Conservation (phyloP, 2,888 invertebrate species). For the Acheta domesticus region DNA sequence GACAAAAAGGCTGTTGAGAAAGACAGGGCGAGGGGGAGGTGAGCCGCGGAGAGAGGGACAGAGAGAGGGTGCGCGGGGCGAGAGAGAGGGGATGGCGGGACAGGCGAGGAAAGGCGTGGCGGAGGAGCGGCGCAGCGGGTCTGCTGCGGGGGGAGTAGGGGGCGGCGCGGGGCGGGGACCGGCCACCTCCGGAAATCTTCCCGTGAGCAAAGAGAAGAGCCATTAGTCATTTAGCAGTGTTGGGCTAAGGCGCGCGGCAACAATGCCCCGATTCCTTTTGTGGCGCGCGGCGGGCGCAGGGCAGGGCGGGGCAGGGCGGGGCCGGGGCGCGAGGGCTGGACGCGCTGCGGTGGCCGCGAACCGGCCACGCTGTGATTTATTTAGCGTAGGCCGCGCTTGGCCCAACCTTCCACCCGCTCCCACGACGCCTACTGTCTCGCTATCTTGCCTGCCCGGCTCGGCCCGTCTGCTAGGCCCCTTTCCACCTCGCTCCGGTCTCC, state of each 20-base stretch:
- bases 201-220: background rate
- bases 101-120: no score
- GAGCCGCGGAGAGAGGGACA: no score
- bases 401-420: background rate
- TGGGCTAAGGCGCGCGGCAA: background rate
- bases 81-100: no score
- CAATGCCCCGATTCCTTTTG: conserved; percentile 18
- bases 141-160: no score
- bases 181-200: background rate
- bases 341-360: background rate
- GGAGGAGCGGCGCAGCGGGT: no score
- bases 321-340: background rate
- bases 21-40: no score
- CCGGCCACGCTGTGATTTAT: background rate
- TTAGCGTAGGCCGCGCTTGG: background rate
- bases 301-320: background rate
- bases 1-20: no score
- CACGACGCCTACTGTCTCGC: background rate
- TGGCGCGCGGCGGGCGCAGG: background rate
- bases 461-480: background rate
- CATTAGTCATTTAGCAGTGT: conserved; percentile 1
- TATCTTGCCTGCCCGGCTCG: background rate
- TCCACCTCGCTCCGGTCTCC: background rate
- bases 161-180: no score
- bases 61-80: no score